Evolutionary conservation across 2,113 vertebrate genomes (phyloP).

Genomic region (Ahaetulla prasina): DNA sequence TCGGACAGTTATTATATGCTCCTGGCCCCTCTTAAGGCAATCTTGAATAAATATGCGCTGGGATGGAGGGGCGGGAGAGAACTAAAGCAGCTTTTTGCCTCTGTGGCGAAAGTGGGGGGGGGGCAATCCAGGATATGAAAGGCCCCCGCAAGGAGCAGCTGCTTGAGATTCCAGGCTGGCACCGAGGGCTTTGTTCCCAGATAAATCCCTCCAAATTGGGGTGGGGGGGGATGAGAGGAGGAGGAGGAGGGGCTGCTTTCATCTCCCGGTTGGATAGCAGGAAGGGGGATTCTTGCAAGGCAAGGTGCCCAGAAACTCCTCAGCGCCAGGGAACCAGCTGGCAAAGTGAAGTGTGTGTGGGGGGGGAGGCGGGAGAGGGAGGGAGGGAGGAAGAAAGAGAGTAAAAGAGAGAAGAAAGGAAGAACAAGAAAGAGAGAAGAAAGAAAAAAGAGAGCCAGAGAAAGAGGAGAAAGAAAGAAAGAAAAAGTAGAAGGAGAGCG

Average conservation of each 20-base stretch:
- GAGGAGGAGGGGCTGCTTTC: not conserved
- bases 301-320: not conserved
- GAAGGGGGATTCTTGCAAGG: not conserved
- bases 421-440: not conserved
- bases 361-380: accelerated
- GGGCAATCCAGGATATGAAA: not conserved
- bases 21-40: slow-evolving; percentile 1
- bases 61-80: not conserved
- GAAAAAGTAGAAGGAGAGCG: not conserved
- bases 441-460: not conserved
- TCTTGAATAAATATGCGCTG: not conserved
- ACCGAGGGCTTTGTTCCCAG: not conserved
- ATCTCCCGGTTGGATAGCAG: not conserved
- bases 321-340: slow-evolving; percentile 14
- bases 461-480: not conserved
- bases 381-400: no score
- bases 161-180: slow-evolving; percentile 8
- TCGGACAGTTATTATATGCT: not conserved
- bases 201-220: not conserved
- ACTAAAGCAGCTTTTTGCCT: not conserved
- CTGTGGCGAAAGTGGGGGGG: not conserved
- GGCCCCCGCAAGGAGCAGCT: not conserved
- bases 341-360: not conserved
- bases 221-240: no score
- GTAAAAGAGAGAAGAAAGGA: no score